phyloP scores from a whole-genome alignment of 1,140 invertebrate species.

The Ostrea edulis region DNA sequence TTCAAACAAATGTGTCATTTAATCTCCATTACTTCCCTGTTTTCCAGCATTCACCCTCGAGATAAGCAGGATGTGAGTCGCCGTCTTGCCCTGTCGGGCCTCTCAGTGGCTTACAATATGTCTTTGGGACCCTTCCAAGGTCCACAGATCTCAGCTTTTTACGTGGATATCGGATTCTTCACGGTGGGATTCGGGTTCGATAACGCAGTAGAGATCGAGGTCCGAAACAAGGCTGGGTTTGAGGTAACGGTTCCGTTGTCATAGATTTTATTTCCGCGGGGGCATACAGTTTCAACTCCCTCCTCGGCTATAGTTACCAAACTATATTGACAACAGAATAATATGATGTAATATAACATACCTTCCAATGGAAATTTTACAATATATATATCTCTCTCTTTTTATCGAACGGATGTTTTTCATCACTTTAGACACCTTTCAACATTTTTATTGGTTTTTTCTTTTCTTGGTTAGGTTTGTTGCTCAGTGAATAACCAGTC shows the following conservation, averaged over 20 bases:
- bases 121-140: constrained; percentile 60
- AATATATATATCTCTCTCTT: no score
- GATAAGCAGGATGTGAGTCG: constrained; percentile 72
- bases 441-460: neutral
- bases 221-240: constrained; percentile 61
- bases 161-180: constrained; percentile 47
- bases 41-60: constrained; percentile 70
- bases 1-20: neutral
- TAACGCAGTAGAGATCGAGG: constrained; percentile 53
- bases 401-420: no score
- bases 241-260: constrained; percentile 53
- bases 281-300: no score
- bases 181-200: constrained; percentile 57
- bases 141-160: constrained; percentile 59
- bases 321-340: no score
- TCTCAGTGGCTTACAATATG: constrained; percentile 70
- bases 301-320: no score
- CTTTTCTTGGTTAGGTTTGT: constrained; percentile 57
- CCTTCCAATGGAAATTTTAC: no score
- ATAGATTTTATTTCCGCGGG: no score
- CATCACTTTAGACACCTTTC: no score
- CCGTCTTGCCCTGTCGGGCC: constrained; percentile 63
- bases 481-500: constrained; percentile 62
- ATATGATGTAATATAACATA: no score
- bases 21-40: neutral